phyloP scores from a whole-genome alignment of 2,888 invertebrate genomes.

The Yponomeuta cagnagella region DNA sequence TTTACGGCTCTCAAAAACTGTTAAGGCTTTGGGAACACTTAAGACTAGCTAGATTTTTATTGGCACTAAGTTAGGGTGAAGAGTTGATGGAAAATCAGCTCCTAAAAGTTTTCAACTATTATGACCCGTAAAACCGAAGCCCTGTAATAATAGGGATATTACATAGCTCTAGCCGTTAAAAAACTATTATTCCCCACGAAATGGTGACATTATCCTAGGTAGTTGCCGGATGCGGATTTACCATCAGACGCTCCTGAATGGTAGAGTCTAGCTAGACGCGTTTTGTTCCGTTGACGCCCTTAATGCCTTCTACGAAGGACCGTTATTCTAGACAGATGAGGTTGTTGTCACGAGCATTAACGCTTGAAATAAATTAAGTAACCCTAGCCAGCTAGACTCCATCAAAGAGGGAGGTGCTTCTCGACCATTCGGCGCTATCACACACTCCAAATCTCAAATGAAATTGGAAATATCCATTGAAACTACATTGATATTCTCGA shows the following conservation, averaged over 20 bases:
- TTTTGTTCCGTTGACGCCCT: background rate
- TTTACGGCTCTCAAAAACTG: constrained; percentile 14
- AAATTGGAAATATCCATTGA: background rate
- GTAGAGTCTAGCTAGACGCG: background rate
- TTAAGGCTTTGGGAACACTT: constrained; percentile 3
- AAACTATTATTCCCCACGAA: constrained; percentile 43
- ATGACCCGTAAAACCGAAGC: constrained; percentile 42
- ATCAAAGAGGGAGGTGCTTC: background rate
- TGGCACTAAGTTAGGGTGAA: background rate
- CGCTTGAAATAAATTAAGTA: background rate
- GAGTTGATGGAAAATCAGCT: background rate
- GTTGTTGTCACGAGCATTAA: background rate
- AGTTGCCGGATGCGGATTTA: constrained; percentile 1
- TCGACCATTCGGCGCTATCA: background rate
- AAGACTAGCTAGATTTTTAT: constrained; percentile 2
- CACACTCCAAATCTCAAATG: constrained; percentile 1
- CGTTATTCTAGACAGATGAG: background rate
- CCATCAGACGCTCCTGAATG: background rate
- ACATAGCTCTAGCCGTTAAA: constrained; percentile 38
- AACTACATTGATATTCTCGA: background rate
- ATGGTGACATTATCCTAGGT: constrained; percentile 25
- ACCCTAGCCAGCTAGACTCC: background rate
- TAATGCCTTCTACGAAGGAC: constrained; percentile 1
- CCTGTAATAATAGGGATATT: constrained; percentile 45
- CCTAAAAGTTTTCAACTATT: constrained; percentile 16